phyloP scores from a whole-genome alignment of 2,797 vertebrate species.

The Pseudomugil tenellus region DNA sequence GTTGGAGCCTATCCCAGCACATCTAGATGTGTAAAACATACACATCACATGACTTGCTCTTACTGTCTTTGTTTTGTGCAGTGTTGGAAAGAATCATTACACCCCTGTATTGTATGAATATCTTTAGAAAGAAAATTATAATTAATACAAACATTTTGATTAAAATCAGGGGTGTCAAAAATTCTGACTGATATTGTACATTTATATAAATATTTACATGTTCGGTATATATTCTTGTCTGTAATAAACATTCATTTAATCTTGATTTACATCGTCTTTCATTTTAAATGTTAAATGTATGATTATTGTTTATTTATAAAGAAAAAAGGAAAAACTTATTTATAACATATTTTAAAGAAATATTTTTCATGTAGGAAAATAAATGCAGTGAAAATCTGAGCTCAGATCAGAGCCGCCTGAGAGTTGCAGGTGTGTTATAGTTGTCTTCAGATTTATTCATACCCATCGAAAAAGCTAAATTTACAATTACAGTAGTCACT shows the following conservation, averaged over 20 bases:
- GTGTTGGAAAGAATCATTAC: slow-evolving; percentile 16
- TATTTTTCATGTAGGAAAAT: no score
- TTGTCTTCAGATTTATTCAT: no score
- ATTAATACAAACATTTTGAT: neutral
- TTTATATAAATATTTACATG: slow-evolving; percentile 4
- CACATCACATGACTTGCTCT: slow-evolving; percentile 43
- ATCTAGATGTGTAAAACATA: no score
- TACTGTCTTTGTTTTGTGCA: slow-evolving; percentile 55
- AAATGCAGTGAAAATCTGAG: no score
- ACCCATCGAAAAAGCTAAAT: no score
- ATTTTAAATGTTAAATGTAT: neutral
- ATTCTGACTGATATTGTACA: slow-evolving; percentile 13
- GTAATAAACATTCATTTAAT: slow-evolving; percentile 20
- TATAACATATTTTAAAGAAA: no score
- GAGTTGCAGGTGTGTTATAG: no score
- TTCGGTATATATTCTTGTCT: slow-evolving; percentile 48
- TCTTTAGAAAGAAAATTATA: slow-evolving; percentile 41
- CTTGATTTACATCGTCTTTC: slow-evolving; percentile 1
- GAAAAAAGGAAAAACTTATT: no score
- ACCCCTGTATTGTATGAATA: slow-evolving; percentile 35
- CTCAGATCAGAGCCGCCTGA: no score
- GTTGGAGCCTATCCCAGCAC: neutral
- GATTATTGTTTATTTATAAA: no score
- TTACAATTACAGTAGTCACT: no score
- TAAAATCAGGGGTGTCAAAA: neutral